These are phyloP conservation scores for Minunthozetes semirufus DNA, from an alignment of 2,888 invertebrate genomes.

Conservation along the genomic window DNA sequence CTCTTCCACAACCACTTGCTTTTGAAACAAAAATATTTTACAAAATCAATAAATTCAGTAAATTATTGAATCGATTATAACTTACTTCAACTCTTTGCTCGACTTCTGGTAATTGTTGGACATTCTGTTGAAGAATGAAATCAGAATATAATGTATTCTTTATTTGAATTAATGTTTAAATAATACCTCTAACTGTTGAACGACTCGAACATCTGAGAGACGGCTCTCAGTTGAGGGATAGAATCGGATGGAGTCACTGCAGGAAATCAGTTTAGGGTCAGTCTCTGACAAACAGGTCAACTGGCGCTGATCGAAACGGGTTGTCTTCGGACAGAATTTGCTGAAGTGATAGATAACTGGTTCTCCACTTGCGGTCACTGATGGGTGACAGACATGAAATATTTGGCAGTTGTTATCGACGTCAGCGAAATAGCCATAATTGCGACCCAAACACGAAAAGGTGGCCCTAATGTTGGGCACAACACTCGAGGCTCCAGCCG, in stretches of 20 bases:
- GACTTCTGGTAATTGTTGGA: not conserved
- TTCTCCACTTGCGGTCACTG: not conserved
- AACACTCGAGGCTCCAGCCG: not conserved
- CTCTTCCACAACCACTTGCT: not conserved
- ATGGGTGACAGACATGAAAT: constrained; percentile 30
- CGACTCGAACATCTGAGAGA: not conserved
- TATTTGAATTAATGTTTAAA: not conserved
- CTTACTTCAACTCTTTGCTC: not conserved
- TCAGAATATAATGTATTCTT: not conserved
- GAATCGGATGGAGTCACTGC: not conserved
- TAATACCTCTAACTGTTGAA: not conserved
- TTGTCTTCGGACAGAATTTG: not conserved
- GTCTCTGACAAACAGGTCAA: not conserved
- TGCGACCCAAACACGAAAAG: constrained; percentile 25
- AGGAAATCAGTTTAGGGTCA: not conserved
- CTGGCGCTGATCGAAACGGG: not conserved
- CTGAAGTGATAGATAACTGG: constrained; percentile 3
- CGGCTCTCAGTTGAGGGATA: not conserved
- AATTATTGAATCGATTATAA: not conserved
- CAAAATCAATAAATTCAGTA: not conserved
- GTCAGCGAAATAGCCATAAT: constrained; percentile 36
- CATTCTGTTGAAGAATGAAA: not conserved
- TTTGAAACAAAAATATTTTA: not conserved
- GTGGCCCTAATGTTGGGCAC: constrained; percentile 21
- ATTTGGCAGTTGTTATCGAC: constrained; percentile 36